Evolutionary conservation across 2,797 vertebrate species (phyloP), one percentile per base, ranked within the genome.

Genomic region (Echiichthys vipera): DNA sequence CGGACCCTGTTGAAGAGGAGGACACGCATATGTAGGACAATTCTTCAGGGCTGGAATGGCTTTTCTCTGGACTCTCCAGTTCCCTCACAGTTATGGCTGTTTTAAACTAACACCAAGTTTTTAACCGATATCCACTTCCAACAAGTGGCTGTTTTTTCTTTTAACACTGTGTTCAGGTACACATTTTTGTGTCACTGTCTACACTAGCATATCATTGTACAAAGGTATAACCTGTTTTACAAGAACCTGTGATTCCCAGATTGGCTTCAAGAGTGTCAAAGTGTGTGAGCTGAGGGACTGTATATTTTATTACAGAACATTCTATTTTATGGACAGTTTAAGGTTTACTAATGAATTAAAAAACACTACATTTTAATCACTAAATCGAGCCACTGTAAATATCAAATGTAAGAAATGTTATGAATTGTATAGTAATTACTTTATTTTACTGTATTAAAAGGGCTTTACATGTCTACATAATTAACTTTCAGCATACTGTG

Each of bases 1-100:
- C 92, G 0, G 91, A 93, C 74, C 84, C 92, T 0, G 83, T 72
- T 0, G 95, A 95, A 5, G 94, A 94, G 15, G 93, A 93, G 0
- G 93, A 95, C 59, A 86, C 93, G 17, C 81, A 74, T 0, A 77
- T 93, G 69, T 95, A 78, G 88, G 51, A 39, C 27, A 1, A 4
- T 7, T 45, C 65, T n/a, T 37, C 43, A n/a, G 7, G 45, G n/a
- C 25, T 8, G 18, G 24, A 39, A 0, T 37, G 34, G 25, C 34
- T 30, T 37, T 3, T 36, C 47, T 18, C 25, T n/a, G 40, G 58
- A 47, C 50, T 43, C 53, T 49, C 14, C 0, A 0, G 7, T 5
- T 14, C 34, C 13, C 29, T 22, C 24, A n/a, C n/a, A 34, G 10
- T 13, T 17, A 2, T 5, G 6, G 14, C 29, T 43, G 0, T 54